Evolutionary conservation across 2,797 vertebrate species (phyloP), one percentile per base, ranked within the genome.

Genomic region (Acanthis flammea): DNA sequence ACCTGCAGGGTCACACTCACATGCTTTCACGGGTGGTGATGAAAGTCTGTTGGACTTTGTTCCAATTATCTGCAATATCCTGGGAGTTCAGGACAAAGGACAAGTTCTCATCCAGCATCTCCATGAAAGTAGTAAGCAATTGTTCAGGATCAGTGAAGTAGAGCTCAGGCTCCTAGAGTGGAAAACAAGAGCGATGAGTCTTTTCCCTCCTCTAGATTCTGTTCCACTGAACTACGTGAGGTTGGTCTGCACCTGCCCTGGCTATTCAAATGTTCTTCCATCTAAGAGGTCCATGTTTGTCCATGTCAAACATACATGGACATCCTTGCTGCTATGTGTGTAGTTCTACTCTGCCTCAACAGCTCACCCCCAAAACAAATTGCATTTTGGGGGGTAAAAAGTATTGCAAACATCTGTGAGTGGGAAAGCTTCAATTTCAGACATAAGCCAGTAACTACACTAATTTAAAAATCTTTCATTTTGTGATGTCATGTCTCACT

Each of bases 121-220:
- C 97, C 6, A 55, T 97, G 94, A 99, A 98, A 95, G 98, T 37
- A 51, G 98, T 96, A 91, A 99, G 95, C 21, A 99, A 96, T 97
- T 99, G 98, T 66, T 98, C 97, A 1, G 99, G 99, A 35, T 99
- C 98, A 6, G 98, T 98, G 95, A 99, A 99, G 97, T 98, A 99
- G 30, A 99, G 83, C 86, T 98, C 95, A 4, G 98, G 98, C 19
- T 98, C 98, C 90, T 99, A 71, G 57, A 73, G 67, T 50, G 51
- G 42, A 72, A 88, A 92, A 45, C 24, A 73, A 0, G 0, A 5
- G 8, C 0, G 2, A 9, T 63, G 28, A 89, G 33, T 10, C 25
- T 68, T 78, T 54, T 39, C n/a, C 18, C 27, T 50, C 6, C 41
- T 82, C 12, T 48, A 33, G 8, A 12, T 28, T 61, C 33, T 68